A percentile compares a stretch with the other conserved stretches of the same genome.
These are phyloP conservation scores for Xyliphius kryptos DNA, from an alignment of 2,113 vertebrate genomes.

Conservation along the genomic window DNA sequence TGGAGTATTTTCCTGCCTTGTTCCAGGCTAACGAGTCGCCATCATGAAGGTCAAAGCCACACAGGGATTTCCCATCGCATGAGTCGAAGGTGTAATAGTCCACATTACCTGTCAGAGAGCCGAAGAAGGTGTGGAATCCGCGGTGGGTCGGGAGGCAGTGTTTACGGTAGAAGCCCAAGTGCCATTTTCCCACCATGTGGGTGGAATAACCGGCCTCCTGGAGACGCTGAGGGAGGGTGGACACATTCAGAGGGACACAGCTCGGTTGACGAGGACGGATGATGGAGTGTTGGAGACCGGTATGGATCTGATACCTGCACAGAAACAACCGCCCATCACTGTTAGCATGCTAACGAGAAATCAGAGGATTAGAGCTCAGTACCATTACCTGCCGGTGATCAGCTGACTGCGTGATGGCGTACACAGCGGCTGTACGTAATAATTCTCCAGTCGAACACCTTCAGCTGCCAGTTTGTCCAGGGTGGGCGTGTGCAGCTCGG, in stretches of 20 bases:
- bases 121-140: constrained; percentile 88
- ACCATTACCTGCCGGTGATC: constrained; percentile 93
- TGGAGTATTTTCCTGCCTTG: constrained; percentile 84
- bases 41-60: constrained; percentile 86
- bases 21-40: constrained; percentile 84
- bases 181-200: constrained; percentile 96
- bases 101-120: constrained; percentile 87
- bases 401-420: constrained; percentile 93
- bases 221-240: constrained; percentile 86
- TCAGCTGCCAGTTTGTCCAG: constrained; percentile 88
- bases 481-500: constrained; percentile 83
- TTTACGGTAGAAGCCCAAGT: constrained; percentile 91
- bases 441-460: constrained; percentile 92
- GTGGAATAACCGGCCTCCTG: constrained; percentile 82
- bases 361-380: too few relatives aligned
- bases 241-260: constrained; percentile 78
- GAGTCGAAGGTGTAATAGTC: constrained; percentile 91
- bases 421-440: constrained; percentile 96
- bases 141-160: constrained; percentile 85
- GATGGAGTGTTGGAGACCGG: constrained; percentile 90
- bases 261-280: constrained; percentile 89
- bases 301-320: constrained; percentile 93
- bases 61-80: constrained; percentile 80
- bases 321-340: too few relatives aligned
- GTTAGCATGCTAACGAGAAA: too few relatives aligned